Percentiles rank a stretch among this genome's conserved stretches.
Evolutionary conservation across 2,797 vertebrate species (phyloP).

Genomic region (Darevskia nairensis): DNA sequence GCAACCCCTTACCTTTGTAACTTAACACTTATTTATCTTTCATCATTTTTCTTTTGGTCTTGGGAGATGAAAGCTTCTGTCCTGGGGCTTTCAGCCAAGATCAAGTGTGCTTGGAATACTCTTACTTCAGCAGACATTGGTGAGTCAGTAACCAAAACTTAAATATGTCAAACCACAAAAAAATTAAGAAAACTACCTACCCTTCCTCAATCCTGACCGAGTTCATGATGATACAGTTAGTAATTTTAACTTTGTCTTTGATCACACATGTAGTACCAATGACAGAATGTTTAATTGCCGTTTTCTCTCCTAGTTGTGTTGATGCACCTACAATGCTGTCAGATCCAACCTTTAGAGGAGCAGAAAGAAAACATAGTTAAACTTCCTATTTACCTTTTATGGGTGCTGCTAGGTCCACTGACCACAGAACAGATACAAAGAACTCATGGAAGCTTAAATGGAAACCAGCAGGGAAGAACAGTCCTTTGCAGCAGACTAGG

Average conservation of each 20-base stretch:
- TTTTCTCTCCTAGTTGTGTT: slow-evolving; percentile 92
- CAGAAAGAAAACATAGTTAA: slow-evolving; percentile 17
- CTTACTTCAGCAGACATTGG: slow-evolving; percentile 30
- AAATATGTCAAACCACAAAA: slow-evolving; percentile 6
- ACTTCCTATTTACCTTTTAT: neutral
- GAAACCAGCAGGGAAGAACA: neutral
- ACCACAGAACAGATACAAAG: neutral
- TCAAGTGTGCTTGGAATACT: neutral
- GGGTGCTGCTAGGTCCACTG: neutral
- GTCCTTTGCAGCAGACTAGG: neutral
- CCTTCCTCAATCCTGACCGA: slow-evolving; percentile 95
- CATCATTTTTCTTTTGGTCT: neutral
- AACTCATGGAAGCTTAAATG: neutral
- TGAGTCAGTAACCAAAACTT: slow-evolving; percentile 23
- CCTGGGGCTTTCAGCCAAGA: neutral
- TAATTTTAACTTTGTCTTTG: slow-evolving; percentile 92
- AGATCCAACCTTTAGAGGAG: slow-evolving; percentile 84
- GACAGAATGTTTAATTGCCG: slow-evolving; percentile 92
- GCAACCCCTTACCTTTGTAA: too few relatives aligned
- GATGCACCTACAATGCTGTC: slow-evolving; percentile 91
- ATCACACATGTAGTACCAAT: slow-evolving; percentile 87
- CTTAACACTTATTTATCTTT: neutral
- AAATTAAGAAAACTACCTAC: slow-evolving; percentile 83
- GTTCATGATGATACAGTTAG: slow-evolving; percentile 96
- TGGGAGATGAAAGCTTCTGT: neutral